Evolutionary conservation across 2,113 vertebrate genomes (phyloP).

Genomic region (Entomyzon cyanotis): DNA sequence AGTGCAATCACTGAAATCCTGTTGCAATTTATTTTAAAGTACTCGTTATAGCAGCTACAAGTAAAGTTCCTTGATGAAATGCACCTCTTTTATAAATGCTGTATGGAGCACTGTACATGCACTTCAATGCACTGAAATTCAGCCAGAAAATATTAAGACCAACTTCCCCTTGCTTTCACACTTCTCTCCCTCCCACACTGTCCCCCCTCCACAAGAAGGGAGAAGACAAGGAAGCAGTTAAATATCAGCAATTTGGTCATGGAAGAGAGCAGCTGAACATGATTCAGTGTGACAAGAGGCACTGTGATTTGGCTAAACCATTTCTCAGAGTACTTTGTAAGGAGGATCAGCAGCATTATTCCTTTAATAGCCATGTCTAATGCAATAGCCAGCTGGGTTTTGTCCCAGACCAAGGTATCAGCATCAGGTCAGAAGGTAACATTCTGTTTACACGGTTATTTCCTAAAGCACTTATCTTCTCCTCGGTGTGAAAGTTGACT

Average conservation of each 20-base stretch:
- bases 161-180: neutral
- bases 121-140: neutral
- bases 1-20: neutral
- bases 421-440: conserved; percentile 94
- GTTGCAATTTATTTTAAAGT: neutral
- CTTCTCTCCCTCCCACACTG: neutral
- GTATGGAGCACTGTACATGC: neutral
- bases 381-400: conserved; percentile 82
- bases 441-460: conserved; percentile 91
- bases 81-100: neutral
- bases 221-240: neutral
- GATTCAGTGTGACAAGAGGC: conserved; percentile 75
- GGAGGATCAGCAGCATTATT: conserved; percentile 82
- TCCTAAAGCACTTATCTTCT: conserved; percentile 90
- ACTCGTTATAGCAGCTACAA: neutral
- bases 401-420: conserved; percentile 87
- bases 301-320: conserved; percentile 74
- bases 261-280: conserved; percentile 57
- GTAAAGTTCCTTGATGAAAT: neutral
- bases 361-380: conserved; percentile 93
- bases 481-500: conserved; percentile 89
- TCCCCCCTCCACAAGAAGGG: neutral
- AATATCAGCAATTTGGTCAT: conserved; percentile 53
- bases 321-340: conserved; percentile 73
- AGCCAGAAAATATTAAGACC: neutral